These are phyloP conservation scores for Muscicapa comitata DNA, from an alignment of 2,797 vertebrate genomes.

Conservation along the genomic window DNA sequence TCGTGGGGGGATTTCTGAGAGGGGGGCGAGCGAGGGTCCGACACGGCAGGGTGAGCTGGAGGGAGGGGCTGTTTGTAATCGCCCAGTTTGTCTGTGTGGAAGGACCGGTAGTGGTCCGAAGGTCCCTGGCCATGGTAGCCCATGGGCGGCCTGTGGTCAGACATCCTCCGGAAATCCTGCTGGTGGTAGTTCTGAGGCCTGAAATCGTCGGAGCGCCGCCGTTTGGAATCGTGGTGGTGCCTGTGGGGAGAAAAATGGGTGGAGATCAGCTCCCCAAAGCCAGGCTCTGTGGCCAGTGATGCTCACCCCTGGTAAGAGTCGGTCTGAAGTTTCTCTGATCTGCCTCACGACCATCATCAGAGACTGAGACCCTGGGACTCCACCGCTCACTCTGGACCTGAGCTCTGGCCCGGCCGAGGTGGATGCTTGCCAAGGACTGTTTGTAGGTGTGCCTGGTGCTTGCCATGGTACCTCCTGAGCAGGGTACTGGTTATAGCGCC, in stretches of 20 bases:
- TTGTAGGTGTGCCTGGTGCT: too few species aligned
- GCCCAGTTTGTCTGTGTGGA: constrained; percentile 84
- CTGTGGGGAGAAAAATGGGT: constrained; percentile 60
- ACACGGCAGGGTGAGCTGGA: constrained; percentile 72
- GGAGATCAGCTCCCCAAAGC: not conserved
- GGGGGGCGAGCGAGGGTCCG: constrained; percentile 91
- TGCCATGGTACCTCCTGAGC: too few species aligned
- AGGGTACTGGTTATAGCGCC: too few species aligned
- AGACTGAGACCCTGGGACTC: too few species aligned
- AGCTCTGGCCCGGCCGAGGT: too few species aligned
- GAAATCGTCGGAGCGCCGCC: constrained; percentile 89
- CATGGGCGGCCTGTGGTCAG: constrained; percentile 85
- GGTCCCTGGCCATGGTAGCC: constrained; percentile 83
- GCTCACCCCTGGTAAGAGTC: too few species aligned
- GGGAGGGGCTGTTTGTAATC: constrained; percentile 85
- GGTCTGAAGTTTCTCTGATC: too few species aligned
- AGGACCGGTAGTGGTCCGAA: constrained; percentile 89
- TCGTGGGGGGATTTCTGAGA: constrained; percentile 93
- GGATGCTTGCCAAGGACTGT: too few species aligned
- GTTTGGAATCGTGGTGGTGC: constrained; percentile 89
- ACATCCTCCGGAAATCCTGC: constrained; percentile 92
- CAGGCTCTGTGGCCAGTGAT: fast-evolving
- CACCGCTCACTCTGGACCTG: too few species aligned
- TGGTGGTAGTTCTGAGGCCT: constrained; percentile 85
- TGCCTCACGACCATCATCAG: too few species aligned